phyloP scores from a whole-genome alignment of 2,888 invertebrate genomes.

The Cephus sareptanus region DNA sequence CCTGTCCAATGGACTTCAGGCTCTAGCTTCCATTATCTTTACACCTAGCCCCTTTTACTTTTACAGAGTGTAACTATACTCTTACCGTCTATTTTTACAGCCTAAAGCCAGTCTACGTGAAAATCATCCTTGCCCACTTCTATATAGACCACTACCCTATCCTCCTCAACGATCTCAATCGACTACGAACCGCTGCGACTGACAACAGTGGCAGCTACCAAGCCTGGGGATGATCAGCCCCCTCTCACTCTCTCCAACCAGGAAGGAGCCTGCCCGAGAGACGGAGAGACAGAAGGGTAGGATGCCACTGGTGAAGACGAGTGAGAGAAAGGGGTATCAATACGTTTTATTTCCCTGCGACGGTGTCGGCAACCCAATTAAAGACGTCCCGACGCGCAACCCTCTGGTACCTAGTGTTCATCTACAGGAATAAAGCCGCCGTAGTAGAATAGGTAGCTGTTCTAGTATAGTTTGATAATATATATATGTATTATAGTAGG shows the following conservation, averaged over 20 bases:
- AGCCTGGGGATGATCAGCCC: background rate
- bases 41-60: background rate
- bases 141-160: background rate
- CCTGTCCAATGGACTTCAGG: conserved; percentile 70
- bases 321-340: conserved; percentile 32
- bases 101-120: background rate
- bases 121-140: background rate
- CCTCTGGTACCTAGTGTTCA: background rate
- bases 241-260: background rate
- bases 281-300: conserved; percentile 26
- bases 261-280: conserved; percentile 5
- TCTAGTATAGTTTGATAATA: background rate
- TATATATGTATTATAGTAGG: background rate
- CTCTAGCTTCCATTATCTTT: conserved; percentile 15
- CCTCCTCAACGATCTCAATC: background rate
- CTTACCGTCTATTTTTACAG: background rate
- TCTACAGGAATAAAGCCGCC: background rate
- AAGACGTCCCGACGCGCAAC: conserved; percentile 61
- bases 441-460: background rate
- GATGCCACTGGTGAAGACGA: conserved; percentile 14
- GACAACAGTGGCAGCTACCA: background rate
- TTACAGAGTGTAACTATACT: background rate
- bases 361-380: conserved; percentile 64
- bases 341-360: conserved; percentile 56
- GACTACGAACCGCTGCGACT: background rate